Conservation (phyloP, 2,113 vertebrate species). For the Tachysurus vachellii region DNA sequence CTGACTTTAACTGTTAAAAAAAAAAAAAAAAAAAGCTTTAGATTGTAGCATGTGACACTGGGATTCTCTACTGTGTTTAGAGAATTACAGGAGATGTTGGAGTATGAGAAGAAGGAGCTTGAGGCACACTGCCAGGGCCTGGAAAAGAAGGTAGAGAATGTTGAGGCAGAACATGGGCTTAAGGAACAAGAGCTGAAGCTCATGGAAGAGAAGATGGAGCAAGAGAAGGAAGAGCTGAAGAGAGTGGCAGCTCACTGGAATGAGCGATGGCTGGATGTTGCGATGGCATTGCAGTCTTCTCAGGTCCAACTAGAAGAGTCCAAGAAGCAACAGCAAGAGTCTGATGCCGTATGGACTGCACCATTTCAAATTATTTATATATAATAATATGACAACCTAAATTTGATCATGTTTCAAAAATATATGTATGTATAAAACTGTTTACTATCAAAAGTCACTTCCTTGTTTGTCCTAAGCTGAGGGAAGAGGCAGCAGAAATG, state of each 20-base stretch:
- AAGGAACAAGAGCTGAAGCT: slow-evolving; percentile 55
- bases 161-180: slow-evolving; percentile 52
- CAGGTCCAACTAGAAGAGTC: slow-evolving; percentile 66
- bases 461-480: slow-evolving; percentile 26
- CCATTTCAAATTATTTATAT: background rate
- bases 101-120: slow-evolving; percentile 65
- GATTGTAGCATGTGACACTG: background rate
- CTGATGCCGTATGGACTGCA: slow-evolving; percentile 18
- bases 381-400: background rate
- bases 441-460: background rate
- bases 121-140: slow-evolving; percentile 55
- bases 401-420: slow-evolving; percentile 1
- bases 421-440: background rate
- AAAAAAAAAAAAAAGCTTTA: background rate
- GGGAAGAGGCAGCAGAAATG: slow-evolving; percentile 25
- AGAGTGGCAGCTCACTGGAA: slow-evolving; percentile 68
- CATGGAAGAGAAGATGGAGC: slow-evolving; percentile 51
- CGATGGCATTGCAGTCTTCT: slow-evolving; percentile 62
- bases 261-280: slow-evolving; percentile 68
- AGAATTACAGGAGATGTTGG: slow-evolving; percentile 53
- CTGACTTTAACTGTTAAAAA: background rate
- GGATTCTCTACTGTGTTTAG: slow-evolving; percentile 51
- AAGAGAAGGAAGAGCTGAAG: slow-evolving; percentile 60
- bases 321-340: slow-evolving; percentile 40
- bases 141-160: slow-evolving; percentile 57